Conservation (phyloP, 2,888 invertebrate genomes). For the Clostera curtula region DNA sequence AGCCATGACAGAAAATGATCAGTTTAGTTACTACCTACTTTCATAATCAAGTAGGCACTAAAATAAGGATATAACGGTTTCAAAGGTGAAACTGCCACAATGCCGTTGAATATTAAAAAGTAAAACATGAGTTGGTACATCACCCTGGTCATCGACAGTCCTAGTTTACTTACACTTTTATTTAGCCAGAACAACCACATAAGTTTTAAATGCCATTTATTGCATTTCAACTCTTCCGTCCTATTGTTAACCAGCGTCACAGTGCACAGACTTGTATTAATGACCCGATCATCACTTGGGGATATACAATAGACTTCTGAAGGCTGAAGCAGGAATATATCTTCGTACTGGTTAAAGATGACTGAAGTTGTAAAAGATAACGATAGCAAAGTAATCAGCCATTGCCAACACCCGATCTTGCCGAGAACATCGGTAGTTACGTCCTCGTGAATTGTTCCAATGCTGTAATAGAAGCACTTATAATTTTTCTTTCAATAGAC, state of each 20-base stretch:
- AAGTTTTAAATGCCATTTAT: slow-evolving; percentile 46
- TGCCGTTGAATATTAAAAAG: too few species aligned
- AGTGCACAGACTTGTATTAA: slow-evolving; percentile 42
- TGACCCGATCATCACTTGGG: slow-evolving; percentile 23
- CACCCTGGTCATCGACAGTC: neutral
- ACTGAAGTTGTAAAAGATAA: slow-evolving; percentile 37
- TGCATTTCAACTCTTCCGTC: slow-evolving; percentile 35
- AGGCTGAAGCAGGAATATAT: slow-evolving; percentile 45
- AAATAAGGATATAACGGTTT: too few species aligned
- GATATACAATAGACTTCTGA: slow-evolving; percentile 35
- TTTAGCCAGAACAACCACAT: slow-evolving; percentile 55
- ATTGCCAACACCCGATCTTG: slow-evolving; percentile 58
- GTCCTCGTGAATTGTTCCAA: slow-evolving; percentile 60
- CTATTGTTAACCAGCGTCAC: slow-evolving; percentile 28
- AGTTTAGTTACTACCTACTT: too few species aligned
- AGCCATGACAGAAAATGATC: too few species aligned
- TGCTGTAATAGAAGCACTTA: slow-evolving; percentile 34
- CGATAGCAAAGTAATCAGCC: slow-evolving; percentile 50
- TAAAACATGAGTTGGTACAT: too few species aligned
- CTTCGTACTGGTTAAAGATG: slow-evolving; percentile 50
- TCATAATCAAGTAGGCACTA: too few species aligned
- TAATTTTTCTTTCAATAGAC: too few species aligned
- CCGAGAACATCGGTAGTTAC: slow-evolving; percentile 61
- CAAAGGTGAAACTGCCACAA: too few species aligned
- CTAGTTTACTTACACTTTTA: slow-evolving; percentile 38